Base-by-base conservation (phyloP, 2,888 invertebrate species). In the Hemicrepidius hirtus region DNA sequence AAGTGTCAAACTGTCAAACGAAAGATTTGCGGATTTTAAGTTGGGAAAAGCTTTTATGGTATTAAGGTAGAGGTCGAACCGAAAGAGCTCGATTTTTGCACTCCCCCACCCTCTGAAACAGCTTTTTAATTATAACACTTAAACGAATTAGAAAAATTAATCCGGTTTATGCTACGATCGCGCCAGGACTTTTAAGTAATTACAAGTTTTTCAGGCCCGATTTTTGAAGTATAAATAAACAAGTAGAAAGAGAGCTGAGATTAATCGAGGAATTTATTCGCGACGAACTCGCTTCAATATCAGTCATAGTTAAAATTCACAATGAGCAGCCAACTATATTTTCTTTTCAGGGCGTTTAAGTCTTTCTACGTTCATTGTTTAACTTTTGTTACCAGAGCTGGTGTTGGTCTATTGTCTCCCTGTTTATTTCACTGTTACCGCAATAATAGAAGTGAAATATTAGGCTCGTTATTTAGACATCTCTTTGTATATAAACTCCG, bases 401-500 rank as follows among this genome's bases (percentile, higher is more conserved):
- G 71, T 35, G 60, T 35, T 60, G 59, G 65, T 28, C 66, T 71
- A 67, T 72, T 72, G 72, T 72, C 62, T 63, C 53, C 40, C 49
- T 71, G 71, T 71, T 72, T 72, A 72, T 72, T 72, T 72, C 64
- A 37, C 68, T 68, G 72, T 63, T 72, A 57, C 63, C 62, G 57
- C 57, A 72, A 72, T 72, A 68, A 68, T 72, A 68, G 67, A 35
- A 68, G 24, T 72, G 72, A 72, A 62, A 68, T 72, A 72, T 68
- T 68, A 72, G 21, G 49, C 18, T 68, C 72, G 59, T 72, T 72
- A 72, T 72, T 72, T 72, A 72, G 68, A 72, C 55, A 63, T 64
- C 60, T 63, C 64, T 62, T 67, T 72, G 68, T 72, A 68, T 57
- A 71, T 57, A 71, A 62, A 28, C 62, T 44, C 62, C 32, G 50